phyloP scores from a whole-genome alignment of 2,888 invertebrate genomes.

The Laothoe populi region DNA sequence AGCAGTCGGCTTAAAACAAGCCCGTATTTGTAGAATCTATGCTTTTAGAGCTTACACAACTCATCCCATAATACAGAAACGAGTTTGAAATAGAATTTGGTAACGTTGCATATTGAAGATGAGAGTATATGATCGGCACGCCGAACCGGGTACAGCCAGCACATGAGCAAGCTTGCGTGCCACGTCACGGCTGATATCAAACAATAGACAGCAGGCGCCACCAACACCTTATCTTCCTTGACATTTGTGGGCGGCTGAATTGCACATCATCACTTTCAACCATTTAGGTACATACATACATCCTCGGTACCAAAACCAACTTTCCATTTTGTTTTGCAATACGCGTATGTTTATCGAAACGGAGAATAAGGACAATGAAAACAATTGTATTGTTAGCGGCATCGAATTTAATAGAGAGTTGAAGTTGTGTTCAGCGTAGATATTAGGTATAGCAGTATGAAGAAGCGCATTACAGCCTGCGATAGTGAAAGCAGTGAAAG shows the following conservation, averaged over 20 bases:
- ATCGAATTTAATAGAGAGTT: slow-evolving; percentile 81
- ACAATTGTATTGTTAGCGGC: slow-evolving; percentile 69
- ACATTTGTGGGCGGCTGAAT: slow-evolving; percentile 69
- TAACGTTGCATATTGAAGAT: slow-evolving; percentile 11
- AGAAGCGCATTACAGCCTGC: slow-evolving; percentile 63
- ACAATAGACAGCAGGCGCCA: slow-evolving; percentile 69
- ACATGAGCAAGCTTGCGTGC: not conserved
- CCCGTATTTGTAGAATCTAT: not conserved
- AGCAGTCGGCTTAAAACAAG: not conserved
- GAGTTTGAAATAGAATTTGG: slow-evolving; percentile 15
- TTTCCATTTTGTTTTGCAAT: slow-evolving; percentile 79
- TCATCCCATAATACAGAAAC: not conserved
- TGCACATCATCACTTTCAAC: slow-evolving; percentile 76
- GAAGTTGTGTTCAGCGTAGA: slow-evolving; percentile 49
- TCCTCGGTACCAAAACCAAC: slow-evolving; percentile 64
- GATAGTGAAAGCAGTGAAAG: slow-evolving; percentile 83
- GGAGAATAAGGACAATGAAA: slow-evolving; percentile 71
- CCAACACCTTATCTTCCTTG: slow-evolving; percentile 69
- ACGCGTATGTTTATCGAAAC: slow-evolving; percentile 58
- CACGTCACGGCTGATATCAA: slow-evolving; percentile 42
- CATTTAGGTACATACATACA: slow-evolving; percentile 58
- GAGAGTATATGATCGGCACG: not conserved
- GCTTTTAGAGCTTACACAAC: slow-evolving; percentile 15
- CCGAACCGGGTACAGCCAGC: not conserved
- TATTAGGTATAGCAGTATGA: slow-evolving; percentile 57